Conservation (phyloP, 1,140 invertebrate genomes). For the Drosophila trapezifrons region DNA sequence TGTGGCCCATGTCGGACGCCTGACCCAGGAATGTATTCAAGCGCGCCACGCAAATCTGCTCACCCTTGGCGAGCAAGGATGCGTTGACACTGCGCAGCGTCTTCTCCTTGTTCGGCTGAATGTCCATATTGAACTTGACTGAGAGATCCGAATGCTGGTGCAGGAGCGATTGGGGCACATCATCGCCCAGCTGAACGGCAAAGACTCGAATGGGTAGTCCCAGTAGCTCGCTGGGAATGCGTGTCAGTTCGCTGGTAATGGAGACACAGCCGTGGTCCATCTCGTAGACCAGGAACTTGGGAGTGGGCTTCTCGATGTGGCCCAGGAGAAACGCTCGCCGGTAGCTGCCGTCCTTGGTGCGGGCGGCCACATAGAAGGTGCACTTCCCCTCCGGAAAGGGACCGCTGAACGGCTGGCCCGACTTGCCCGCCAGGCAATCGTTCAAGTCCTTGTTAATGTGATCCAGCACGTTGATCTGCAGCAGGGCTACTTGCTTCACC, state of each 20-base stretch:
- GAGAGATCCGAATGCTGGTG: conserved; percentile 10
- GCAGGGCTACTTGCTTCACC: conserved; percentile 27
- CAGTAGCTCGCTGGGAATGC: conserved; percentile 48
- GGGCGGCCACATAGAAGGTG: conserved; percentile 42
- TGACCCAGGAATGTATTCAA: conserved; percentile 32
- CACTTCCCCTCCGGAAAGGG: conserved; percentile 15
- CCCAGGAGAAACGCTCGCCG: conserved; percentile 60
- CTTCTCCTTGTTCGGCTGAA: neutral
- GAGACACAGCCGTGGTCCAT: conserved; percentile 59
- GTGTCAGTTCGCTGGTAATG: conserved; percentile 35
- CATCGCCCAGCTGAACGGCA: conserved; percentile 28
- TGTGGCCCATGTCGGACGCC: conserved; percentile 31
- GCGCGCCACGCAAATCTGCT: conserved; percentile 30
- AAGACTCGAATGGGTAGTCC: conserved; percentile 38
- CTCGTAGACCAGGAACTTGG: conserved; percentile 56
- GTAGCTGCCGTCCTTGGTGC: conserved; percentile 48
- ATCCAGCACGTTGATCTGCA: conserved; percentile 47
- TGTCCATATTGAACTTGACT: conserved; percentile 32
- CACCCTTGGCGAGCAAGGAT: conserved; percentile 12
- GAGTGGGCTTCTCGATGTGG: conserved; percentile 22
- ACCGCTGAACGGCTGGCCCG: neutral
- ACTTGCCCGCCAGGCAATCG: conserved; percentile 4
- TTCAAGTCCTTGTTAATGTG: conserved; percentile 45
- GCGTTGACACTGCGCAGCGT: conserved; percentile 13
- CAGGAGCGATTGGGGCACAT: neutral